These are phyloP conservation scores for Bos taurus DNA, from an alignment of 2,113 vertebrate genomes.

Conservation along the genomic window DNA sequence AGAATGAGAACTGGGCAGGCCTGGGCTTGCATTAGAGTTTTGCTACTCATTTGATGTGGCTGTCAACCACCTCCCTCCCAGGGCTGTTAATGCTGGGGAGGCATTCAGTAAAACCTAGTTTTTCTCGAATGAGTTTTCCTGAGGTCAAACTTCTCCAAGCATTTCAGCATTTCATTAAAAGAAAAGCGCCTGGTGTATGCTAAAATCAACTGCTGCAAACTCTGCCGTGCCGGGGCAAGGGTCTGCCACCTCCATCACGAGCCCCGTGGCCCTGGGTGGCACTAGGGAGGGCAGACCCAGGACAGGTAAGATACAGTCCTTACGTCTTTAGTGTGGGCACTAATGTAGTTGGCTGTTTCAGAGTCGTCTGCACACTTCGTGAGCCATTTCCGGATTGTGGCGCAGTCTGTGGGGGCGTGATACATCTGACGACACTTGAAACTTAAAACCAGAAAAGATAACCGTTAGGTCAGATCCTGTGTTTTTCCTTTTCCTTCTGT, in stretches of 20 bases:
- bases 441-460: conserved; percentile 78
- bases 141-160: background rate
- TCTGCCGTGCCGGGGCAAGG: background rate
- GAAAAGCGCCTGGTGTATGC: background rate
- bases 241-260: background rate
- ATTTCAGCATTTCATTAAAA: conserved; percentile 20
- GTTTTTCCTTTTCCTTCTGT: conserved; percentile 2
- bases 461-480: background rate
- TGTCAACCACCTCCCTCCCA: background rate
- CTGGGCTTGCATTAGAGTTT: background rate
- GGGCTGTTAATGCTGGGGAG: background rate
- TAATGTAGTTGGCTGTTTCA: conserved; percentile 99
- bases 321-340: conserved; percentile 99
- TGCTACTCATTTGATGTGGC: background rate
- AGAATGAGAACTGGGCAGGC: background rate
- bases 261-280: background rate
- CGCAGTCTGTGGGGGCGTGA: conserved; percentile 98
- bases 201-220: background rate
- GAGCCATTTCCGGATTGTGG: conserved; percentile 98
- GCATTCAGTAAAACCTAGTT: background rate
- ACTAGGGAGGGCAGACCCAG: background rate
- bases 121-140: background rate
- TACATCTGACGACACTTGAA: conserved; percentile 99
- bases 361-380: conserved; percentile 99
- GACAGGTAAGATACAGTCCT: conserved; percentile 69